A percentile compares a stretch with the other conserved stretches of the same genome.
Evolutionary conservation across 2,797 vertebrate genomes (phyloP).

Genomic region (Anguilla megastoma): DNA sequence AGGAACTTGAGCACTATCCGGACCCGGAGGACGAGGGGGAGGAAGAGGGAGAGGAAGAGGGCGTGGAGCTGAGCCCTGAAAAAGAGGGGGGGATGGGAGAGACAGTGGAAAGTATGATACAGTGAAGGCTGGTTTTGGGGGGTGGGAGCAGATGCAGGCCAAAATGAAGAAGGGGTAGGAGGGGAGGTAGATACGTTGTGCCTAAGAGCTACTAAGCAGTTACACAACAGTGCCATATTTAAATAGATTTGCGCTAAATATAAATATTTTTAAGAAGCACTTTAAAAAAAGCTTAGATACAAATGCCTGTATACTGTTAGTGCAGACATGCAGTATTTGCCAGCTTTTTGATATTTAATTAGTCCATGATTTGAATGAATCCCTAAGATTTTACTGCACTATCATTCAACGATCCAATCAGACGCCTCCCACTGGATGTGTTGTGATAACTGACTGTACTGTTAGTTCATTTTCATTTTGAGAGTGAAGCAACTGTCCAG

Average conservation of each 20-base stretch:
- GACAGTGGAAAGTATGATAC: slow-evolving; percentile 16
- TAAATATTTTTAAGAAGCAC: slow-evolving; percentile 29
- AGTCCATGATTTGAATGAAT: slow-evolving; percentile 15
- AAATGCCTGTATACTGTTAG: slow-evolving; percentile 16
- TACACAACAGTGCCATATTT: slow-evolving; percentile 22
- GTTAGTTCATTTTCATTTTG: not conserved
- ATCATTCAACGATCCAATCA: not conserved
- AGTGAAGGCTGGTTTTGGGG: not conserved
- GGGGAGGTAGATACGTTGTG: not conserved
- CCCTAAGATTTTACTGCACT: not conserved
- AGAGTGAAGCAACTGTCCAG: not conserved
- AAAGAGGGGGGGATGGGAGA: slow-evolving; percentile 24
- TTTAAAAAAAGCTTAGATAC: slow-evolving; percentile 22
- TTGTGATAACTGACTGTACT: not conserved
- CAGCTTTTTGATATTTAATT: slow-evolving; percentile 24
- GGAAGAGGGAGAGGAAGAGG: slow-evolving; percentile 19
- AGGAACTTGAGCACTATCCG: slow-evolving; percentile 69
- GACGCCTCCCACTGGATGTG: not conserved
- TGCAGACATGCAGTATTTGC: not conserved
- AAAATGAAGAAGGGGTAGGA: not conserved
- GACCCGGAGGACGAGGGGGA: slow-evolving; percentile 53
- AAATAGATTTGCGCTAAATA: slow-evolving; percentile 9
- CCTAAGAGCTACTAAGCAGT: not conserved
- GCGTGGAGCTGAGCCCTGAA: slow-evolving; percentile 38
- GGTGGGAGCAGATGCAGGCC: no score